A percentile compares a stretch with the other conserved stretches of the same genome.
These are phyloP conservation scores for Edolisoma coerulescens DNA, from an alignment of 2,113 vertebrate genomes.

Conservation along the genomic window DNA sequence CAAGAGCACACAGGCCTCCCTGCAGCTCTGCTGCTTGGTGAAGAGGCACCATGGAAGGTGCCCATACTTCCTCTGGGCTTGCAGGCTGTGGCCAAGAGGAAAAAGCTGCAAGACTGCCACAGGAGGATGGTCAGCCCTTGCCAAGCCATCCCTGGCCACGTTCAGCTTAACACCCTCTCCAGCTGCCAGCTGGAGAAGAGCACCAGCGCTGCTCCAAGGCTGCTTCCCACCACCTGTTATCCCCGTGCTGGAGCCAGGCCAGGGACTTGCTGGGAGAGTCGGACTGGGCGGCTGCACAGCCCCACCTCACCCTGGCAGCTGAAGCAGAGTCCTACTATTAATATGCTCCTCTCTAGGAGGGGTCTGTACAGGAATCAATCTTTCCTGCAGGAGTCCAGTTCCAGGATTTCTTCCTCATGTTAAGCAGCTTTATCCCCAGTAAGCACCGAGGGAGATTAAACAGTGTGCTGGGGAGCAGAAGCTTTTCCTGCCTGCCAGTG, in stretches of 20 bases:
- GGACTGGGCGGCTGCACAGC: neutral
- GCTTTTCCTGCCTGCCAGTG: conserved; percentile 2
- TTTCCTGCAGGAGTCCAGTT: conserved; percentile 9
- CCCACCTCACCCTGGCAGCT: neutral
- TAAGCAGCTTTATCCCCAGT: conserved; percentile 54
- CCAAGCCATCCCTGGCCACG: neutral
- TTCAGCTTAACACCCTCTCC: neutral
- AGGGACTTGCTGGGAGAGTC: neutral
- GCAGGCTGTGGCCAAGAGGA: neutral
- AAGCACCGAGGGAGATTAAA: conserved; percentile 45
- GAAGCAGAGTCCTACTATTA: neutral
- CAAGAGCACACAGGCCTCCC: neutral
- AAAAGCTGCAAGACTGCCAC: neutral
- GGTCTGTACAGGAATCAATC: neutral
- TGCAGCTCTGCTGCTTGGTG: neutral
- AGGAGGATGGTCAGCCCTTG: neutral
- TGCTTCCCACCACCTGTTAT: neutral
- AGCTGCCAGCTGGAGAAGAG: neutral
- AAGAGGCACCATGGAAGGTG: neutral
- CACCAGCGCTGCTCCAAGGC: accelerated
- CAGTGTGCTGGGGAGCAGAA: neutral
- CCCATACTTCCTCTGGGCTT: accelerated
- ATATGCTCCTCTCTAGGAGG: neutral
- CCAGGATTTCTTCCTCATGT: conserved; percentile 10
- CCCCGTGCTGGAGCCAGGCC: neutral